These are phyloP conservation scores for Otus sunia DNA, from an alignment of 2,113 vertebrate genomes.

Conservation along the genomic window DNA sequence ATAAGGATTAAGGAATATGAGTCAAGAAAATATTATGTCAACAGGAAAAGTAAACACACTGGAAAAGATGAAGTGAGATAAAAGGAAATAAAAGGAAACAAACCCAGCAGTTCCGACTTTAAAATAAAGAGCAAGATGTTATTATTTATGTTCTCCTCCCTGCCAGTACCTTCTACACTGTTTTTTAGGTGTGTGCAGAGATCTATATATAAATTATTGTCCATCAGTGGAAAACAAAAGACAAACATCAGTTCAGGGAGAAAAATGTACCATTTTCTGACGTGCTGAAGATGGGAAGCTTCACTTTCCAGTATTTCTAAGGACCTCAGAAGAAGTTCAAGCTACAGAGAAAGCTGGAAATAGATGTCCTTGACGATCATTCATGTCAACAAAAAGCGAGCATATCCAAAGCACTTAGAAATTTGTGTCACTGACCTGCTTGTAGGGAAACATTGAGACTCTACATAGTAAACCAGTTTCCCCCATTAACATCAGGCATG, in stretches of 20 bases:
- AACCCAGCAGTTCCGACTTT: neutral
- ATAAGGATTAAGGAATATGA: neutral
- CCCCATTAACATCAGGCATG: neutral
- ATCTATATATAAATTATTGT: neutral
- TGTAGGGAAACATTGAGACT: neutral
- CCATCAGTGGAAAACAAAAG: neutral
- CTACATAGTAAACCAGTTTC: neutral
- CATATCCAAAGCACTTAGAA: neutral
- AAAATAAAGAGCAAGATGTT: neutral
- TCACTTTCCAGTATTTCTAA: neutral
- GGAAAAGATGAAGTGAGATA: neutral
- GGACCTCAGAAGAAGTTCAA: neutral
- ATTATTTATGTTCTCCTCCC: neutral
- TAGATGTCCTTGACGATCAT: neutral
- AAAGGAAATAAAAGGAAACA: neutral
- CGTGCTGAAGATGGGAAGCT: neutral
- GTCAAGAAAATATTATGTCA: neutral
- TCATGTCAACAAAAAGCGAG: neutral
- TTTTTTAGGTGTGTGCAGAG: neutral
- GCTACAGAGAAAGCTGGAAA: neutral
- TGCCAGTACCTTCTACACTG: neutral
- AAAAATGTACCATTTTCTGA: neutral
- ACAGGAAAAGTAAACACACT: neutral
- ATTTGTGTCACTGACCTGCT: neutral
- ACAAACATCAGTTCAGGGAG: neutral